Base-by-base conservation (phyloP, 2,888 invertebrate genomes). In the Antheraea assamensis region DNA sequence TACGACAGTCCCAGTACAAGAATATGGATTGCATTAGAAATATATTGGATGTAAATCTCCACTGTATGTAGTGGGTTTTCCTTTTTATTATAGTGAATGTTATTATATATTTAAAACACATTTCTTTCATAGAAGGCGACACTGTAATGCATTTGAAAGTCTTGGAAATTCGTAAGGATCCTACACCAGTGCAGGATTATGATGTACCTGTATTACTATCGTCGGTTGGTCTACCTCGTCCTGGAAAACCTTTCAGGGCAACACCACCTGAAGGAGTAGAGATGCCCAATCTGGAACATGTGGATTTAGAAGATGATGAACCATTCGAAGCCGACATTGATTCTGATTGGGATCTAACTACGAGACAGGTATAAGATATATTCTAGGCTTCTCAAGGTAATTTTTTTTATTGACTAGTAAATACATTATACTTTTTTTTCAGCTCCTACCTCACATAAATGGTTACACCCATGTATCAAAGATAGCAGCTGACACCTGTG, bases 321-420 rank as follows among this genome's bases (percentile, higher is more conserved):
- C 94, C 95, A 0, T 89, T 92, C 55, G 88, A 91, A 77, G 82
- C 93, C 0, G 89, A 92, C 72, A 76, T 89, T 76, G 90, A 90
- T 8, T 96, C 97, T 64, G 97, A 97, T 76, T 99, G 99, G 98
- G 99, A 99, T 87, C 95, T 99, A 52, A 99, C 99, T 1, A 99
- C 99, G 0, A 97, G 98, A 88, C 98, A 98, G 96, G 98, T 98
- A 68, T 70, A 49, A 49, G 13, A 49, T 3, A 47, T 70, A 42
- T 35, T 66, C n/a, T 52, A 21, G 19, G 21, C 19, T 52, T 21
- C 0, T 52, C 21, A 52, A 0, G 5, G 52, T 52, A 21, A n/a
- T n/a, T 52, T 52, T 52, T 52, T 21, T 52, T 19, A 21, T 52
- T 1, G 17, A 52, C 21, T 52, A n/a, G 15, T 35, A n/a, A 42